Conservation (phyloP, 2,888 invertebrate species). For the Cyclophora albipunctata region DNA sequence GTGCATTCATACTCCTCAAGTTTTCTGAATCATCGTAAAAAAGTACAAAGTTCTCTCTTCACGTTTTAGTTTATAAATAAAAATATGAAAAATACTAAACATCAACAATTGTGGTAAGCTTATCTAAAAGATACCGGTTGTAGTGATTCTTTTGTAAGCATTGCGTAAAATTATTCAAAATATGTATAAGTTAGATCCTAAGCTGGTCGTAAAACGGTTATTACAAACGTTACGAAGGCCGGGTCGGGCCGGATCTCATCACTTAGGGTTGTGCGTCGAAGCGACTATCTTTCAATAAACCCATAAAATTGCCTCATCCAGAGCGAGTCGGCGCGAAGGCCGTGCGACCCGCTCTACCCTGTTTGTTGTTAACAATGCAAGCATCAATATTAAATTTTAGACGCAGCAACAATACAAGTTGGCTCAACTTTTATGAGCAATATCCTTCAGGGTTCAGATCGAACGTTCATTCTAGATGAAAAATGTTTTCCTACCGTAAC, state of each 20-base stretch:
- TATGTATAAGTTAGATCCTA: constrained; percentile 69
- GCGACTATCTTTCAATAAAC: constrained; percentile 62
- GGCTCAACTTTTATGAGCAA: constrained; percentile 56
- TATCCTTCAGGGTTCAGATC: constrained; percentile 41
- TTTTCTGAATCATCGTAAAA: too few species aligned
- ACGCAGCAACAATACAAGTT: constrained; percentile 54
- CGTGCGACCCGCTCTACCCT: constrained; percentile 23
- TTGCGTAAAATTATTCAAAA: constrained; percentile 67
- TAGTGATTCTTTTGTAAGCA: constrained; percentile 59
- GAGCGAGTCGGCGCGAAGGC: constrained; percentile 32
- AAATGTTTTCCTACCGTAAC: constrained; percentile 41
- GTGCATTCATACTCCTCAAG: too few species aligned
- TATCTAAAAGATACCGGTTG: constrained; percentile 42
- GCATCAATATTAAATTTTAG: constrained; percentile 59
- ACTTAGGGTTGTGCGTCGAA: constrained; percentile 59
- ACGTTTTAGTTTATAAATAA: too few species aligned
- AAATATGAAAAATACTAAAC: too few species aligned
- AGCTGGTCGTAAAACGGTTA: constrained; percentile 66
- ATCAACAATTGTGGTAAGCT: constrained; percentile 17
- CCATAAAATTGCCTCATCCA: constrained; percentile 56
- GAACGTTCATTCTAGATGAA: constrained; percentile 45
- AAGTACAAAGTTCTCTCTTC: too few species aligned
- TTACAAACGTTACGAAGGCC: constrained; percentile 67
- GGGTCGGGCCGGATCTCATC: constrained; percentile 65
- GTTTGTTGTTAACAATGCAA: constrained; percentile 50